A percentile compares a stretch with the other conserved stretches of the same genome.
Evolutionary conservation across 2,113 vertebrate genomes (phyloP).

Genomic region (Colius striatus): DNA sequence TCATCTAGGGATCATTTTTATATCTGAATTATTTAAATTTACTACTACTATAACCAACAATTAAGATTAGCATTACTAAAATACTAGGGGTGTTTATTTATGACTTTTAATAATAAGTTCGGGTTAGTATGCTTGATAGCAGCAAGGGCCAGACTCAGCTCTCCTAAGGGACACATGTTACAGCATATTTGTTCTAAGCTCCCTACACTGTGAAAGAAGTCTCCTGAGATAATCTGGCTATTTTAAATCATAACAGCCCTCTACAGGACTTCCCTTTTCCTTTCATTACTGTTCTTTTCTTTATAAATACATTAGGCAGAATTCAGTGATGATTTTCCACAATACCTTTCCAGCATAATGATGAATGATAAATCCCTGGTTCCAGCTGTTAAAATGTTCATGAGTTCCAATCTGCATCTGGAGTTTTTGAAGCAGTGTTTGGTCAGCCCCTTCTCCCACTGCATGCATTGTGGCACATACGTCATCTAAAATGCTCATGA

Average conservation of each 20-base stretch:
- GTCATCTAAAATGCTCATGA: conserved; percentile 96
- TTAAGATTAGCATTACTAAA: neutral
- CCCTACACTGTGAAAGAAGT: neutral
- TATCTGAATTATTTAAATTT: neutral
- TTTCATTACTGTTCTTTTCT: neutral
- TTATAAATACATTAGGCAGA: neutral
- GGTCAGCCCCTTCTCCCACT: conserved; percentile 94
- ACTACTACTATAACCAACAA: neutral
- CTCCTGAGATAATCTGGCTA: neutral
- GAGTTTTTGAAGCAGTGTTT: conserved; percentile 96
- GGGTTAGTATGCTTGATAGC: neutral
- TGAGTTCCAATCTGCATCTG: conserved; percentile 94
- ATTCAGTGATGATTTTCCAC: neutral
- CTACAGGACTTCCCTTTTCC: neutral
- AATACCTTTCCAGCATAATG: conserved; percentile 97
- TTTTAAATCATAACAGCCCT: neutral
- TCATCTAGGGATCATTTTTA: neutral
- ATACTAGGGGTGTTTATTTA: neutral
- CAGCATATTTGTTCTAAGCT: neutral
- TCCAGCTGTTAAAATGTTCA: conserved; percentile 99
- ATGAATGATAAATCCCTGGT: conserved; percentile 98
- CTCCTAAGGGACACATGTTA: neutral
- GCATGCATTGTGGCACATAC: conserved; percentile 99
- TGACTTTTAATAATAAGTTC: neutral
- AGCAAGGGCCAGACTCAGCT: neutral